A percentile compares a stretch with the other conserved stretches of the same genome.
Conservation (phyloP, 2,113 vertebrate species). For the Spilogale gracilis region DNA sequence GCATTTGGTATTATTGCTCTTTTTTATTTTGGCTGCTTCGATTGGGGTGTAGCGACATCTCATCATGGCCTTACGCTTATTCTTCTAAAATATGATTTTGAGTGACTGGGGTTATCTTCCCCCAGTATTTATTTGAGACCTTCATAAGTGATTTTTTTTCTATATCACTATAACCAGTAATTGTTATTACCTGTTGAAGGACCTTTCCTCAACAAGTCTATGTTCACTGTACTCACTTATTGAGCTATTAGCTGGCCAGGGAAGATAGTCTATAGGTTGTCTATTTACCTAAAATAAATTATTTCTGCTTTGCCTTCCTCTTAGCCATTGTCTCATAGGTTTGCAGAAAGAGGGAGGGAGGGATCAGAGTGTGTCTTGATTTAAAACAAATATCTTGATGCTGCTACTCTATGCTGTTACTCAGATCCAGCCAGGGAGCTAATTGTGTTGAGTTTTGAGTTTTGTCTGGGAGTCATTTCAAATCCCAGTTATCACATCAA, state of each 20-base stretch:
- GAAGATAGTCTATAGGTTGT: neutral
- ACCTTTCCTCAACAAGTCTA: neutral
- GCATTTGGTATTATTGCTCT: neutral
- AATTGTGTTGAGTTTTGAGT: neutral
- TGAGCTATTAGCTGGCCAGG: neutral
- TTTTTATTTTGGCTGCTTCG: slow-evolving; percentile 4
- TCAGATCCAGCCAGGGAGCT: neutral
- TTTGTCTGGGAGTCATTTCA: neutral
- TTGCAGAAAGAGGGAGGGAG: neutral
- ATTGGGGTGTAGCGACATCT: neutral
- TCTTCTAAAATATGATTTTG: slow-evolving; percentile 23
- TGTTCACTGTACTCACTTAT: neutral
- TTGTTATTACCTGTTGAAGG: neutral
- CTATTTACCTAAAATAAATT: neutral
- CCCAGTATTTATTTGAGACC: neutral
- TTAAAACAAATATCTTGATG: neutral
- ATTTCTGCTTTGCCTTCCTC: neutral
- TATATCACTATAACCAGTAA: neutral
- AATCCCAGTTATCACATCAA: neutral
- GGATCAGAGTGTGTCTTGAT: neutral
- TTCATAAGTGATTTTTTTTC: neutral
- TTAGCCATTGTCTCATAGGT: neutral
- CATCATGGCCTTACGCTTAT: neutral
- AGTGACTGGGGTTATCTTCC: neutral
- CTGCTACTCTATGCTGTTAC: neutral